Percentiles rank a stretch among this genome's conserved stretches.
Conservation (phyloP, 2,888 invertebrate species). For the Elaeidobius kamerunicus region DNA sequence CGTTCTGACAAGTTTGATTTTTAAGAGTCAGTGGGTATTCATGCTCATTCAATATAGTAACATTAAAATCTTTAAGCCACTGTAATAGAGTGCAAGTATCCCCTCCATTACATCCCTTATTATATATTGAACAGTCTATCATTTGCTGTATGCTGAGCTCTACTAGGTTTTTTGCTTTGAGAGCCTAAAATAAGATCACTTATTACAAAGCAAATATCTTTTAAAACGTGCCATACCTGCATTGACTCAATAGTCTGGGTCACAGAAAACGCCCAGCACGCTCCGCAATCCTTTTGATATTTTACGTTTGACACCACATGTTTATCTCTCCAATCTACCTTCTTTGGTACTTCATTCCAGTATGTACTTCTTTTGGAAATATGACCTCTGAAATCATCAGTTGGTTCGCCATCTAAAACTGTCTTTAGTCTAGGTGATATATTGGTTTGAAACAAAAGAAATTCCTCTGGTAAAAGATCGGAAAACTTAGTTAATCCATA, state of each 20-base stretch:
- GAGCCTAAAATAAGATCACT: conserved; percentile 48
- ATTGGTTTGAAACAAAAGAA: conserved; percentile 43
- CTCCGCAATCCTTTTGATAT: conserved; percentile 75
- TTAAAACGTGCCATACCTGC: conserved; percentile 40
- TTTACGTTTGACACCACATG: conserved; percentile 65
- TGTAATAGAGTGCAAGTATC: conserved; percentile 73
- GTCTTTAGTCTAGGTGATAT: not conserved
- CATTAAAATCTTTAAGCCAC: conserved; percentile 63
- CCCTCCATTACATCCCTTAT: conserved; percentile 76
- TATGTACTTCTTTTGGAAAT: conserved; percentile 44
- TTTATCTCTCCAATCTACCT: conserved; percentile 53
- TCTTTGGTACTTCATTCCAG: conserved; percentile 18
- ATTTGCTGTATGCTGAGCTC: conserved; percentile 74
- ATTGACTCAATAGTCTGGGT: conserved; percentile 74
- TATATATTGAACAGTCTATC: conserved; percentile 77
- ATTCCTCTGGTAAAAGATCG: conserved; percentile 59
- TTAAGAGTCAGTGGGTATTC: conserved; percentile 62
- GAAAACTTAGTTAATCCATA: conserved; percentile 62
- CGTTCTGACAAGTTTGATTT: conserved; percentile 51
- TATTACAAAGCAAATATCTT: not conserved
- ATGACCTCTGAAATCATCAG: not conserved
- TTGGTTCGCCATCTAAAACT: not conserved
- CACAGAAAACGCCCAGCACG: conserved; percentile 84
- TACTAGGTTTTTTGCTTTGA: conserved; percentile 59
- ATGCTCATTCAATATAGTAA: conserved; percentile 55